These are phyloP conservation scores for Erebia palarica DNA, from an alignment of 2,888 invertebrate genomes.

Conservation along the genomic window DNA sequence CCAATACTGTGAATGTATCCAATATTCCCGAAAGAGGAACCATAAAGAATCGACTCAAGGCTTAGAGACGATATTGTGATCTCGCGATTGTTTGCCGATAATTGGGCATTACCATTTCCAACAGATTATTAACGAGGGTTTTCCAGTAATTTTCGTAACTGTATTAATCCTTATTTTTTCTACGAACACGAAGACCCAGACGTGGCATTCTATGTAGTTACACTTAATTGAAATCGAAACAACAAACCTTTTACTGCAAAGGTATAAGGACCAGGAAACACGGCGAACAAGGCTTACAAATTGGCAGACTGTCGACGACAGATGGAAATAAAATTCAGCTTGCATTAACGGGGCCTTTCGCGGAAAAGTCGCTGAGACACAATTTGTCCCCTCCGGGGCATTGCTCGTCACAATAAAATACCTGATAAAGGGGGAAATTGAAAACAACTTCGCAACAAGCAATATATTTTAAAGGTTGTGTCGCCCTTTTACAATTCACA, in stretches of 20 bases:
- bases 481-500: constrained; percentile 2
- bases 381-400: constrained; percentile 33
- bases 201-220: background rate
- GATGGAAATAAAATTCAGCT: constrained; percentile 48
- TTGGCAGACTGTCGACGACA: constrained; percentile 46
- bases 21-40: constrained; percentile 56
- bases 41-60: constrained; percentile 52
- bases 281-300: constrained; percentile 49
- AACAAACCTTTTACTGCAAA: constrained; percentile 42
- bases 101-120: constrained; percentile 36
- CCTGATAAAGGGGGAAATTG: constrained; percentile 26
- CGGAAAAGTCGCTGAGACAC: constrained; percentile 36
- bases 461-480: constrained; percentile 15
- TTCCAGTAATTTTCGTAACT: constrained; percentile 8
- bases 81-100: constrained; percentile 42
- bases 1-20: constrained; percentile 42
- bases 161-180: background rate
- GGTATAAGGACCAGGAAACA: constrained; percentile 47
- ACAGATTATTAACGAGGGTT: constrained; percentile 26
- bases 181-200: background rate
- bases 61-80: constrained; percentile 45
- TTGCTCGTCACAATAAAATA: constrained; percentile 31
- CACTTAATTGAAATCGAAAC: constrained; percentile 9
- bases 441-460: constrained; percentile 22
- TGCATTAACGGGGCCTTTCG: constrained; percentile 42